Percentiles rank a stretch among this genome's conserved stretches.
phyloP scores from a whole-genome alignment of 2,113 vertebrate species.

The Onychostoma macrolepis region DNA sequence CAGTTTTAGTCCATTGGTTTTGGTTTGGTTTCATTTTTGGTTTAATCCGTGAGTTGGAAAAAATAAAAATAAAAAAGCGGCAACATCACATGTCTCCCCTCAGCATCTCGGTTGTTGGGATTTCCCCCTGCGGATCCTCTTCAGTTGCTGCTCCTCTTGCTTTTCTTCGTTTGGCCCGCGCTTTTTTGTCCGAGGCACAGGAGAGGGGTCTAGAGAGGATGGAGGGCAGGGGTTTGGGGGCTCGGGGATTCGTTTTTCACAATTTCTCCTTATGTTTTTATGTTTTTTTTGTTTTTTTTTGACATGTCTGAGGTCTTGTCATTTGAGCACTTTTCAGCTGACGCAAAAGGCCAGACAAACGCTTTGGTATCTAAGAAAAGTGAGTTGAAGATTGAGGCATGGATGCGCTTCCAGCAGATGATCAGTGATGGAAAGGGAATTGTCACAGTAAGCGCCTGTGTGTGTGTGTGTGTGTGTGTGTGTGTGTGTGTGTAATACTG shows the following conservation, averaged over 20 bases:
- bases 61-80: constrained; percentile 40
- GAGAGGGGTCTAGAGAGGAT: constrained; percentile 64
- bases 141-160: constrained; percentile 60
- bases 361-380: constrained; percentile 69
- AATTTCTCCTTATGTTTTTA: constrained; percentile 42
- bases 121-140: constrained; percentile 50
- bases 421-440: background rate
- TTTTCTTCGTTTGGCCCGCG: constrained; percentile 53
- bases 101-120: constrained; percentile 45
- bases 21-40: constrained; percentile 74
- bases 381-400: constrained; percentile 37
- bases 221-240: constrained; percentile 70
- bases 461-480: background rate
- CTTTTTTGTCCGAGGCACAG: constrained; percentile 65
- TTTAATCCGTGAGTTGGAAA: constrained; percentile 59
- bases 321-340: constrained; percentile 72
- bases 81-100: constrained; percentile 54
- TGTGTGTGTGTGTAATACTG: background rate
- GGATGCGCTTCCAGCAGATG: constrained; percentile 22
- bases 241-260: constrained; percentile 43
- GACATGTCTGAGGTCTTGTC: constrained; percentile 74
- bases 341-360: constrained; percentile 61
- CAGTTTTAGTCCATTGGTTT: constrained; percentile 74
- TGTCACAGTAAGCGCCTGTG: background rate
- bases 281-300: constrained; percentile 52